Conservation (phyloP, 2,797 vertebrate species). For the Paramormyrops hopkinsi region DNA sequence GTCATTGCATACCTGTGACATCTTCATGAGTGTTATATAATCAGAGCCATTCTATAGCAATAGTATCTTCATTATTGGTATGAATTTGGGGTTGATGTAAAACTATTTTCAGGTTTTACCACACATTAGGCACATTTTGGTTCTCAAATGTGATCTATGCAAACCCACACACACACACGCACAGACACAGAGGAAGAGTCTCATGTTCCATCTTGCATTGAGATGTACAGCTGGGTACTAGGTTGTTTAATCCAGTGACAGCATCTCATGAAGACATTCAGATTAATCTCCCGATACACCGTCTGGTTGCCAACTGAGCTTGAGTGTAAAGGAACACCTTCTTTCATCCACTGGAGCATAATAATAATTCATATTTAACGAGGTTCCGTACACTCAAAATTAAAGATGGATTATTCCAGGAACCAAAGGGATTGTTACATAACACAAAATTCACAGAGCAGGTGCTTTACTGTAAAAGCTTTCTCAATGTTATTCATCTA, state of each 20-base stretch:
- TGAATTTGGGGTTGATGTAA: background rate
- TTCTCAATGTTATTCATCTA: background rate
- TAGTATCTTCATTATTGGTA: background rate
- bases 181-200: background rate
- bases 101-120: background rate
- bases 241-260: background rate
- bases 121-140: background rate
- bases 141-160: background rate
- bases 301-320: background rate
- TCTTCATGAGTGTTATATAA: background rate
- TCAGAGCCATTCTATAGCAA: background rate
- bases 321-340: background rate
- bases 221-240: background rate
- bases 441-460: background rate
- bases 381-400: background rate
- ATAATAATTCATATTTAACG: slow-evolving; percentile 2
- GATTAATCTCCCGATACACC: background rate
- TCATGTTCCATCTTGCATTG: background rate
- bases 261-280: background rate
- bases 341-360: background rate
- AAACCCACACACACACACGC: background rate
- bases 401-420: slow-evolving; percentile 5
- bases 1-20: background rate
- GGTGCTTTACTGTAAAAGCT: background rate
- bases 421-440: background rate